These are phyloP conservation scores for Puffinus mauretanicus DNA, from an alignment of 2,113 vertebrate genomes.

Conservation along the genomic window DNA sequence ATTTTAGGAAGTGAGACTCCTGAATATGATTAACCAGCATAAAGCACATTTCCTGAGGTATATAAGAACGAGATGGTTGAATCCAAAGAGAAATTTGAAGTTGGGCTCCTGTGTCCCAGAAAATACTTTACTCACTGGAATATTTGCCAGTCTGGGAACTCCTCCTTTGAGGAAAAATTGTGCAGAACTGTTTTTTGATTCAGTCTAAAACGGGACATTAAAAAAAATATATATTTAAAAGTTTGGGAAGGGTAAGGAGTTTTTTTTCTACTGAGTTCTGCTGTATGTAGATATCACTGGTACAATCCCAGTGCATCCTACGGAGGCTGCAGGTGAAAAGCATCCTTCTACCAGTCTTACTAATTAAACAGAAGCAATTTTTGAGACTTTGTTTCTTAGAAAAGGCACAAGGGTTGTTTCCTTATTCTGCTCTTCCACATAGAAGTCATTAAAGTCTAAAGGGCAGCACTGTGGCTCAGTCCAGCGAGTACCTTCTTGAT, in stretches of 20 bases:
- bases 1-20: background rate
- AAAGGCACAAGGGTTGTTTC: background rate
- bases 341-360: background rate
- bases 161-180: background rate
- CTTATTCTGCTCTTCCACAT: background rate
- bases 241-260: background rate
- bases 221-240: background rate
- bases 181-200: background rate
- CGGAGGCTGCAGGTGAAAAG: background rate
- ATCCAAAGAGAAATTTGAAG: background rate
- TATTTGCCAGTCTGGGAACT: background rate
- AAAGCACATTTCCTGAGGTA: background rate
- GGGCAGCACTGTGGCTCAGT: background rate
- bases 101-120: background rate
- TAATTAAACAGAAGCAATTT: background rate
- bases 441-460: background rate
- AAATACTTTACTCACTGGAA: background rate
- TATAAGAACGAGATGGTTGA: background rate
- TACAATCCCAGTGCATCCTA: fast-evolving
- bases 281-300: background rate
- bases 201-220: background rate
- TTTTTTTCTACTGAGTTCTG: background rate
- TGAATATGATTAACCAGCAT: background rate
- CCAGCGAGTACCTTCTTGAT: background rate
- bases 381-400: background rate